Evolutionary conservation across 30 jellyfish, hydroid and myxozoan genomes (phyloP).

Genomic region (Hydra vulgaris): DNA sequence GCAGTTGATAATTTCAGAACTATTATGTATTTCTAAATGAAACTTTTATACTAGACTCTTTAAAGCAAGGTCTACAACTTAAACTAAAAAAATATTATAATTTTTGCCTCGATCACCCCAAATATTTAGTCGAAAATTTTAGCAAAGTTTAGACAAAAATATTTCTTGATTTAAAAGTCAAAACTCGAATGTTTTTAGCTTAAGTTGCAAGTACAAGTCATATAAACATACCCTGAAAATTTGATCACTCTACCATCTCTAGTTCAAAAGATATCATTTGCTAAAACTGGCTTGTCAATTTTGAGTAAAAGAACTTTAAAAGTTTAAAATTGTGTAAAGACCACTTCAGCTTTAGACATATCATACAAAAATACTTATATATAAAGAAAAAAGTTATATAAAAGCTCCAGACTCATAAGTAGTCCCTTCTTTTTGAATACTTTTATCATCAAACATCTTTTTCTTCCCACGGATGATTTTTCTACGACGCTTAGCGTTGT

Average conservation of each 20-base stretch:
- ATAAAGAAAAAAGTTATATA: slow-evolving; percentile 1
- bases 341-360: slow-evolving; percentile 2
- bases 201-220: background rate
- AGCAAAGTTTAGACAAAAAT: too few relatives aligned
- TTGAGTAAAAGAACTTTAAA: slow-evolving; percentile 1
- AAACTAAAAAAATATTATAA: too few relatives aligned
- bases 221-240: too few relatives aligned
- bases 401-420: slow-evolving; percentile 8
- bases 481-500: slow-evolving; percentile 7
- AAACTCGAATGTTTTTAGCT: slow-evolving; percentile 4
- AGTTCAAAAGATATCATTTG: background rate
- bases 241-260: too few relatives aligned
- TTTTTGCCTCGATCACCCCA: slow-evolving; percentile 7
- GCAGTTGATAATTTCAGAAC: slow-evolving; percentile 1
- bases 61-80: background rate
- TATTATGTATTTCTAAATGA: background rate
- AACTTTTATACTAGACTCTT: background rate
- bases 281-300: slow-evolving; percentile 5
- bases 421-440: background rate
- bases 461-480: slow-evolving; percentile 3
- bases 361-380: background rate
- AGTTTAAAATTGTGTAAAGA: background rate
- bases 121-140: slow-evolving; percentile 1
- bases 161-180: too few relatives aligned
- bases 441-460: background rate